Conservation (phyloP, 2,797 vertebrate genomes). For the Remorina albescens region DNA sequence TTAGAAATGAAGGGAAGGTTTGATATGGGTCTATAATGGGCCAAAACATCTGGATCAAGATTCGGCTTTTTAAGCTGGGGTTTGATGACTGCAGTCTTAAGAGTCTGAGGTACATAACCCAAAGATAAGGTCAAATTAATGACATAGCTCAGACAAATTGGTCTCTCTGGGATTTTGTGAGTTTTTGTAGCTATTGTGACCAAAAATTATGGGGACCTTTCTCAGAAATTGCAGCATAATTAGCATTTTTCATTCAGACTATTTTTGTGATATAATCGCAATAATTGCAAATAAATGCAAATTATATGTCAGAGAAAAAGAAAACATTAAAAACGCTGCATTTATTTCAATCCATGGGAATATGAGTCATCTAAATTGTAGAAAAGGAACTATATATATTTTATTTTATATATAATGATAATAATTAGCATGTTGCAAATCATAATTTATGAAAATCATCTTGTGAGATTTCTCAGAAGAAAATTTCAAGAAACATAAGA, state of each 20-base stretch:
- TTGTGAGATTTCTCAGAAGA: slow-evolving; percentile 27
- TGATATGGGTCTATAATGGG: no score
- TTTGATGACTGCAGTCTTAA: no score
- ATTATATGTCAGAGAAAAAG: slow-evolving; percentile 36
- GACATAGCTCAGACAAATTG: no score
- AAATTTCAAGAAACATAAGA: no score
- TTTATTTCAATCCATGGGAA: slow-evolving; percentile 19
- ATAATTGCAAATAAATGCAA: slow-evolving; percentile 41
- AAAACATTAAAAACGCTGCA: no score
- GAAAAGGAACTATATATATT: slow-evolving; percentile 36
- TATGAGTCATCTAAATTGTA: slow-evolving; percentile 28
- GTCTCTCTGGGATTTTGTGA: slow-evolving; percentile 63
- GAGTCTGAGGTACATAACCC: no score
- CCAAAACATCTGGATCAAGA: no score
- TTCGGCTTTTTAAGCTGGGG: no score
- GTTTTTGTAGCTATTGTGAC: slow-evolving; percentile 61
- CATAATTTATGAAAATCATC: slow-evolving; percentile 18
- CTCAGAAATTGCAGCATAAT: slow-evolving; percentile 44
- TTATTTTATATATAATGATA: no score
- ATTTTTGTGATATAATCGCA: slow-evolving; percentile 45
- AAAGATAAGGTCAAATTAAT: no score
- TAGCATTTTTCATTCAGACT: slow-evolving; percentile 55
- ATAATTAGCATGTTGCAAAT: slow-evolving; percentile 44
- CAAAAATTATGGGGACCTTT: slow-evolving; percentile 48
- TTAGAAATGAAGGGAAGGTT: no score